Evolutionary conservation across 2,113 vertebrate genomes (phyloP).

Genomic region (Camelus dromedarius): DNA sequence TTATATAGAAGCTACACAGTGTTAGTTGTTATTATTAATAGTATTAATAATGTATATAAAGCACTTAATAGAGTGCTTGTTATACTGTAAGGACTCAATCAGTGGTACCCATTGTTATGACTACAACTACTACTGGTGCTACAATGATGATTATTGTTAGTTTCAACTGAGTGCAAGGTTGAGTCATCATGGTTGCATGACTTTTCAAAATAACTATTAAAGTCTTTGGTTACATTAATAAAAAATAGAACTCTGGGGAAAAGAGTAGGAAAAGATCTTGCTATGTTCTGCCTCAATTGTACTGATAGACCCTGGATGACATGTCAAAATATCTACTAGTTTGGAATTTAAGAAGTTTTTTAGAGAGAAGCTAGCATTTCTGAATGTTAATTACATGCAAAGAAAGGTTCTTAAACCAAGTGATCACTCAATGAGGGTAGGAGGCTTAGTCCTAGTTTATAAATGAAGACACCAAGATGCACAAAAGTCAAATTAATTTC

Average conservation of each 20-base stretch:
- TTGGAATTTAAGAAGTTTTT: neutral
- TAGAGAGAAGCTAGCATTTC: neutral
- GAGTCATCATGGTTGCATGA: neutral
- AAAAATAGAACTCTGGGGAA: constrained; percentile 10
- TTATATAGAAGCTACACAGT: neutral
- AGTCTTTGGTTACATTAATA: constrained; percentile 23
- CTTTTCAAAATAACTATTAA: neutral
- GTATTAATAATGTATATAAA: neutral
- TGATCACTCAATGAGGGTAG: neutral
- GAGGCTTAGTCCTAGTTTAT: neutral
- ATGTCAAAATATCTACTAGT: neutral
- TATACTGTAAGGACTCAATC: neutral
- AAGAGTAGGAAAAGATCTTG: neutral
- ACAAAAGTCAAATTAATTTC: neutral
- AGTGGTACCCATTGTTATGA: neutral
- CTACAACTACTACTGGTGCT: neutral
- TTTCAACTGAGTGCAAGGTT: neutral
- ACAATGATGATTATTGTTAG: neutral
- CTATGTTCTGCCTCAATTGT: neutral
- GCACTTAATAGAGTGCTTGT: neutral
- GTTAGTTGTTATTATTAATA: neutral
- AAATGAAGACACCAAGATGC: neutral
- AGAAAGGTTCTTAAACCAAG: neutral
- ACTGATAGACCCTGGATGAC: neutral
- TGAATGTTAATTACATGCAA: neutral